phyloP scores from a whole-genome alignment of 1,140 invertebrate species.

The Apocrypta bakeri region DNA sequence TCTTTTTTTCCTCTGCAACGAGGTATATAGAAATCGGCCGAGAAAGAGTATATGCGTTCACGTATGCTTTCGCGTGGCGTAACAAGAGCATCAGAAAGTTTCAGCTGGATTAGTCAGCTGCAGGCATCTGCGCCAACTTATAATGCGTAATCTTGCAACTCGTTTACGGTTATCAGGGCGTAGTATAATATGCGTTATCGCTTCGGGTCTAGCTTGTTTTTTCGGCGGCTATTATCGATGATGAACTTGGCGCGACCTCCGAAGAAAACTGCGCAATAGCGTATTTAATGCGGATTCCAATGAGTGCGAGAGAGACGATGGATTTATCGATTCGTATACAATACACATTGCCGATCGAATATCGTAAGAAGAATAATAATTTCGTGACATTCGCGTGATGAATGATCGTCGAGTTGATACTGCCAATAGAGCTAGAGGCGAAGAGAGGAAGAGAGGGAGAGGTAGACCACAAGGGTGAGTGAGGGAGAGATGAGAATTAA shows the following conservation, averaged over 20 bases:
- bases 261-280: constrained; percentile 65
- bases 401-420: background rate
- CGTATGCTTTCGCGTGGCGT: no score
- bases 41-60: no score
- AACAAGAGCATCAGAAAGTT: no score
- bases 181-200: constrained; percentile 61
- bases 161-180: constrained; percentile 23
- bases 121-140: constrained; percentile 16
- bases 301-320: background rate
- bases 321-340: background rate
- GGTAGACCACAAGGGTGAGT: background rate
- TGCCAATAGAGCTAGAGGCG: constrained; percentile 13
- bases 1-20: no score
- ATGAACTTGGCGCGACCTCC: constrained; percentile 73
- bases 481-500: constrained; percentile 16
- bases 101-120: no score
- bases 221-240: constrained; percentile 72
- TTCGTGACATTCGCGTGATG: background rate
- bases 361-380: background rate
- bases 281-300: constrained; percentile 22
- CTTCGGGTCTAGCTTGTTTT: constrained; percentile 71
- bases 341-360: background rate
- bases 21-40: no score
- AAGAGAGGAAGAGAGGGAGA: constrained; percentile 4
- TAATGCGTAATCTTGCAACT: constrained; percentile 16